Evolutionary conservation across 2,888 invertebrate species (phyloP).

Genomic region (Empis livida): DNA sequence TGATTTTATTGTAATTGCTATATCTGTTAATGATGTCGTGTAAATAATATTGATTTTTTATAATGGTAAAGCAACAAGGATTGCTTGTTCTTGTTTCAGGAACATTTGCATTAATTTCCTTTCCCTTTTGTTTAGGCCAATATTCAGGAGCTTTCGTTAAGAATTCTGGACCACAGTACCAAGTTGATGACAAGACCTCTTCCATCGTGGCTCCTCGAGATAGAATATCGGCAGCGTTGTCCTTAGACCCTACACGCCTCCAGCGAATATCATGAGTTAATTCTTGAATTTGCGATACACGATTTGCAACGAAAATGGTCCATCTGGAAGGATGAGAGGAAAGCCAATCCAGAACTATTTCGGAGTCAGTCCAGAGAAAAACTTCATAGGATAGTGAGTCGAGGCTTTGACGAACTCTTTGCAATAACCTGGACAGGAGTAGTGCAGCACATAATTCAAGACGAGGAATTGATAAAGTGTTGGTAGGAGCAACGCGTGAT

Average conservation of each 20-base stretch:
- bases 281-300: not conserved
- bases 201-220: slow-evolving; percentile 15
- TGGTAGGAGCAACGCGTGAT: not conserved
- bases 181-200: not conserved
- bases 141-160: not conserved
- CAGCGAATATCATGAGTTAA: slow-evolving; percentile 8
- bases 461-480: not conserved
- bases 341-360: slow-evolving; percentile 12
- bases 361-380: not conserved
- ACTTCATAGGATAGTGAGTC: not conserved
- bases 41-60: too few relatives aligned
- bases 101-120: not conserved
- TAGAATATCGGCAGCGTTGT: slow-evolving; percentile 22
- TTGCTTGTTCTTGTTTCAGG: not conserved
- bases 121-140: not conserved
- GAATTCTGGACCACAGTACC: slow-evolving; percentile 3
- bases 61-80: too few relatives aligned
- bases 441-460: not conserved
- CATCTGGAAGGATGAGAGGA: slow-evolving; percentile 4
- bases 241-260: slow-evolving; percentile 16
- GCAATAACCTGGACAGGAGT: not conserved
- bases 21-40: too few relatives aligned
- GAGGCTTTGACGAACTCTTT: not conserved
- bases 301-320: slow-evolving; percentile 11
- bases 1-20: slow-evolving; percentile 3